These are phyloP conservation scores for Keiferia lycopersicella DNA, from an alignment of 2,888 invertebrate species.

Conservation along the genomic window DNA sequence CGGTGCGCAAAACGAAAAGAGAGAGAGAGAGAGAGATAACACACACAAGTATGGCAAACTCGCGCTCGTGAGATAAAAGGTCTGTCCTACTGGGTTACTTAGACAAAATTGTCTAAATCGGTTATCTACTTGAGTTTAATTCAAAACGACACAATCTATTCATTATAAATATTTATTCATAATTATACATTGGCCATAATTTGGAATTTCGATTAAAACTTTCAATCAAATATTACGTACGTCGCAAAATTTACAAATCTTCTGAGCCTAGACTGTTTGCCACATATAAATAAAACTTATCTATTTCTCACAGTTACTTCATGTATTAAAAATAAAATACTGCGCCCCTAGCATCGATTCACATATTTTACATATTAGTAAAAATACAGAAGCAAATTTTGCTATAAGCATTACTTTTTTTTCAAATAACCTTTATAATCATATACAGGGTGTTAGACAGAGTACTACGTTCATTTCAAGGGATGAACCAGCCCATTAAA, in stretches of 20 bases:
- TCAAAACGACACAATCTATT: constrained; percentile 42
- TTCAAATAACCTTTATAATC: no score
- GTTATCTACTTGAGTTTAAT: not conserved
- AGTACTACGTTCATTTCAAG: no score
- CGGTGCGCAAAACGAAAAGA: no score
- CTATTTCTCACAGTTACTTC: constrained; percentile 30
- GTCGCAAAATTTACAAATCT: constrained; percentile 26
- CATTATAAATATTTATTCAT: constrained; percentile 77
- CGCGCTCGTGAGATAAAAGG: no score
- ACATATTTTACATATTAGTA: not conserved
- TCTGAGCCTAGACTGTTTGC: constrained; percentile 4
- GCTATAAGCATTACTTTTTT: no score
- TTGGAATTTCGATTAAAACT: constrained; percentile 64
- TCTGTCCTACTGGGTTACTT: no score
- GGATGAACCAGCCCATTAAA: no score
- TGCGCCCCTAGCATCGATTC: constrained; percentile 37
- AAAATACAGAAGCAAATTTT: not conserved
- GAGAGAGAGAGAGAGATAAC: no score
- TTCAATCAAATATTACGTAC: constrained; percentile 26
- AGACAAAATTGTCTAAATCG: no score
- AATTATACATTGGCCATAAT: constrained; percentile 72
- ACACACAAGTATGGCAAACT: no score
- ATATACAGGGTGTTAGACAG: no score
- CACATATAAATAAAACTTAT: constrained; percentile 26
- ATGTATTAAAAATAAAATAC: constrained; percentile 40